These are phyloP conservation scores for Megaceryle torquata DNA, from an alignment of 2,113 vertebrate species.

Conservation along the genomic window DNA sequence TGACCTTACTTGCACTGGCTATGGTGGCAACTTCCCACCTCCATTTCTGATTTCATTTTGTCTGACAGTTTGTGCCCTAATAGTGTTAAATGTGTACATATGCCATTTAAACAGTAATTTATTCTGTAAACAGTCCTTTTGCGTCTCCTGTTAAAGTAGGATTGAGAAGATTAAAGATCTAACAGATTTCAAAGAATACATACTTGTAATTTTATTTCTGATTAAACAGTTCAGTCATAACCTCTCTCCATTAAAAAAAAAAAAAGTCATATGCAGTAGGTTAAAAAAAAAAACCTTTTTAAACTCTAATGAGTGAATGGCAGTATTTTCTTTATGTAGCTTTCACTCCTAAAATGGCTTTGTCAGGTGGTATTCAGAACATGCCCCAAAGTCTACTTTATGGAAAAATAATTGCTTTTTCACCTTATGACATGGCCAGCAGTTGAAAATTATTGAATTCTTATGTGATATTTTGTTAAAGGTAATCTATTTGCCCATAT, in stretches of 20 bases:
- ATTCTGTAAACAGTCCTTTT: conserved; percentile 7
- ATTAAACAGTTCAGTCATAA: not conserved
- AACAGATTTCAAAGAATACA: conserved; percentile 2
- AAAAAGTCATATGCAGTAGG: not conserved
- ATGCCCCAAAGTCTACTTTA: not conserved
- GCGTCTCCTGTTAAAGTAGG: not conserved
- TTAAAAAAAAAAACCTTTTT: too few species aligned
- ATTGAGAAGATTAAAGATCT: not conserved
- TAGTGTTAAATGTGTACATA: not conserved
- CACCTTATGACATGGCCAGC: not conserved
- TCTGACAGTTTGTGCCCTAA: not conserved
- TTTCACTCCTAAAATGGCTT: not conserved
- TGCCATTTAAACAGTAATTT: conserved; percentile 17
- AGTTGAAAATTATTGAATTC: not conserved
- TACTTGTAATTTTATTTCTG: not conserved
- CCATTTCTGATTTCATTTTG: not conserved
- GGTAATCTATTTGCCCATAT: not conserved
- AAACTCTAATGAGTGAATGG: not conserved
- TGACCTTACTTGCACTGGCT: not conserved
- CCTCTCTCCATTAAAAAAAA: not conserved
- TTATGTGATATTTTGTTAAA: not conserved
- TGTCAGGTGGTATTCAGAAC: not conserved
- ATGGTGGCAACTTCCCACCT: not conserved
- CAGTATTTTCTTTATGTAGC: not conserved
- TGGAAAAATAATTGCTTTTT: conserved; percentile 10